A percentile compares a stretch with the other conserved stretches of the same genome.
These are phyloP conservation scores for Dromius quadrimaculatus DNA, from an alignment of 2,888 invertebrate species.

Conservation along the genomic window DNA sequence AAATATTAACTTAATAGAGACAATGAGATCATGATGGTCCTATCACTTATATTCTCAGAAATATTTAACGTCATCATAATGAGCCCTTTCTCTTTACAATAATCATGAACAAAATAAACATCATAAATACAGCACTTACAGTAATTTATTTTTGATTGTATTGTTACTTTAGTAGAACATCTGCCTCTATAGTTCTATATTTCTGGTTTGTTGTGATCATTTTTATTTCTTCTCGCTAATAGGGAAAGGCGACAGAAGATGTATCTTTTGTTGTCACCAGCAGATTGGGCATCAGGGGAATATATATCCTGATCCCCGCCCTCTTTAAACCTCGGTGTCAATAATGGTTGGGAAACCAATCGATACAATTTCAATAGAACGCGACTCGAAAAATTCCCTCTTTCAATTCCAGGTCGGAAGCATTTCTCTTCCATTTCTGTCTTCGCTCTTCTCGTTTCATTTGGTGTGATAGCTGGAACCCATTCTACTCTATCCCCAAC, in stretches of 20 bases:
- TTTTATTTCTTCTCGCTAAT: constrained; percentile 1
- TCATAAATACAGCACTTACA: too few relatives aligned
- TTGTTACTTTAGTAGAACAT: too few relatives aligned
- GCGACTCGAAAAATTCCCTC: constrained; percentile 31
- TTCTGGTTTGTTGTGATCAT: background rate
- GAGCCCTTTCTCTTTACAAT: too few relatives aligned
- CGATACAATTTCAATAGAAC: constrained; percentile 44
- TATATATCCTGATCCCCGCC: constrained; percentile 7
- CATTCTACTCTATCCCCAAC: too few relatives aligned
- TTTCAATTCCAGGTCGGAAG: constrained; percentile 17
- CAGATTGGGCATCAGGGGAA: constrained; percentile 42
- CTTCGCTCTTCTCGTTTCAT: background rate
- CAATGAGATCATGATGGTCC: too few relatives aligned
- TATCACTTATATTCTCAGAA: too few relatives aligned
- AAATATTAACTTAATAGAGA: too few relatives aligned
- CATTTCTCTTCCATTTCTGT: constrained; percentile 29
- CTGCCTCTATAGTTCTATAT: too few relatives aligned
- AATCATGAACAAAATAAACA: too few relatives aligned
- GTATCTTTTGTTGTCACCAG: constrained; percentile 39
- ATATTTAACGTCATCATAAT: too few relatives aligned
- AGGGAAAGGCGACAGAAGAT: constrained; percentile 30
- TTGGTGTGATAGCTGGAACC: too few relatives aligned
- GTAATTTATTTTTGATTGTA: too few relatives aligned
- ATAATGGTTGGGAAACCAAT: constrained; percentile 46
- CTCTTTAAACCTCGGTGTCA: constrained; percentile 16